A percentile compares a stretch with the other conserved stretches of the same genome.
These are phyloP conservation scores for Alviniconcha strummeri DNA, from an alignment of 2,888 invertebrate species.

Conservation along the genomic window DNA sequence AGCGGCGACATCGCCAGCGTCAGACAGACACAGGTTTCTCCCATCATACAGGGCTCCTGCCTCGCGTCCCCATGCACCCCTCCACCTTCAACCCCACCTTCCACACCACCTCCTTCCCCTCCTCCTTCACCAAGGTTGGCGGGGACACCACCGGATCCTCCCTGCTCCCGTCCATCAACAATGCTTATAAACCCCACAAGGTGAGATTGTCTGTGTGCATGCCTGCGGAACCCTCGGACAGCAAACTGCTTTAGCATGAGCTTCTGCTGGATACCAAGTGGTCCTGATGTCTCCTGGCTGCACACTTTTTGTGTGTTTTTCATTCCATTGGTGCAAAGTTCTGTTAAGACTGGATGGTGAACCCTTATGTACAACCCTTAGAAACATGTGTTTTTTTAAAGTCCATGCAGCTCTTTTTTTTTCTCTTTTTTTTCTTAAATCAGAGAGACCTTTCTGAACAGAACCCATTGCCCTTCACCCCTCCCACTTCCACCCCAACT, in stretches of 20 bases:
- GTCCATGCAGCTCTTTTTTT: too few species aligned
- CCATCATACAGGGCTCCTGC: slow-evolving; percentile 59
- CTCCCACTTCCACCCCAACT: too few species aligned
- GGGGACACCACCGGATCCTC: slow-evolving; percentile 49
- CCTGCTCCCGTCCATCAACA: slow-evolving; percentile 58
- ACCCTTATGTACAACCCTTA: too few species aligned
- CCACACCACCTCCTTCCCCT: slow-evolving; percentile 58
- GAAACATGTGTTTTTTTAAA: too few species aligned
- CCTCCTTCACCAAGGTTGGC: slow-evolving; percentile 52
- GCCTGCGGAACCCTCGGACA: not conserved
- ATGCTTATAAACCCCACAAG: slow-evolving; percentile 62
- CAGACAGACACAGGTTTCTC: slow-evolving; percentile 52
- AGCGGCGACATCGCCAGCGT: slow-evolving; percentile 48
- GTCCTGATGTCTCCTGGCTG: not conserved
- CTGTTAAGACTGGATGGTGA: not conserved
- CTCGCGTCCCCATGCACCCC: slow-evolving; percentile 59
- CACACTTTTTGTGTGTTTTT: not conserved
- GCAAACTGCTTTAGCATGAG: not conserved
- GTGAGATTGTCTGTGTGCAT: slow-evolving; percentile 40
- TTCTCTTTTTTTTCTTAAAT: too few species aligned
- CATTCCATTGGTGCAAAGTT: not conserved
- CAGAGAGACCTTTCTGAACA: too few species aligned
- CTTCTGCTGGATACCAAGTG: not conserved
- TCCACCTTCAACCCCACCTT: slow-evolving; percentile 62
- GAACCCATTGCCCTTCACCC: too few species aligned